Base-by-base conservation (phyloP, 1,140 invertebrate genomes). In the Tribolium madens region DNA sequence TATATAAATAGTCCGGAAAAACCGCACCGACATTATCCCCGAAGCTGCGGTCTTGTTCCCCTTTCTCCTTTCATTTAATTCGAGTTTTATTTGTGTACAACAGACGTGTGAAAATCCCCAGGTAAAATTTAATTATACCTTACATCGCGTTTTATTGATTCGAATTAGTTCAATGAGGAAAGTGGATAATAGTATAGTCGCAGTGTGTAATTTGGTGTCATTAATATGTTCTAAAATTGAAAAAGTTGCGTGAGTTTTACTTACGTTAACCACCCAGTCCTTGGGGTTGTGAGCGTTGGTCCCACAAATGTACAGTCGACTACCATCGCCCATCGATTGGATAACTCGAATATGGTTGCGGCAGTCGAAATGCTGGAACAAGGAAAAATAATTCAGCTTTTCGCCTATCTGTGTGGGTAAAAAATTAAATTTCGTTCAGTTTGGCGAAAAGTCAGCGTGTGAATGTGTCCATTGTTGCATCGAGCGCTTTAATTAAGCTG, bases 231-330 rank as follows among this genome's bases (percentile, higher is more conserved):
- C 42, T 2, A 13, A 13, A 50, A 18, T 9, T 3, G 60, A 15
- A 68, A 68, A 68, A 26, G 60, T 68, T 31, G 13, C 14, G 13
- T 68, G 21, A 42, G 31, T 5, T 18, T 1, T 2, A 91, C 92
- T 93, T 87, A 94, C 93, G 87, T 95, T 92, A 80, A 96, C 90
- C 21, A 95, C 92, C 89, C 91, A 93, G 83, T 96, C 94, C 85
- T 94, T 94, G 6, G 95, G 95, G 83, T 92, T 93, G 86, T 96
- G 93, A 60, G 95, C 94, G 85, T 96, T 95, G 68, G 94, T 95
- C 17, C 94, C 94, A 85, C 95, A 96, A 50, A 96, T 90, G 85
- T 96, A 94, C 14, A 96, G 87, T 10, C 93, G 87, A 79, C 91
- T 89, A 31, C 93, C 93, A 84, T 94, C 92, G 15, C 92, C 93